Percentiles rank a stretch among this genome's conserved stretches.
These are phyloP conservation scores for Agrypnus murinus DNA, from an alignment of 2,888 invertebrate species.

Conservation along the genomic window DNA sequence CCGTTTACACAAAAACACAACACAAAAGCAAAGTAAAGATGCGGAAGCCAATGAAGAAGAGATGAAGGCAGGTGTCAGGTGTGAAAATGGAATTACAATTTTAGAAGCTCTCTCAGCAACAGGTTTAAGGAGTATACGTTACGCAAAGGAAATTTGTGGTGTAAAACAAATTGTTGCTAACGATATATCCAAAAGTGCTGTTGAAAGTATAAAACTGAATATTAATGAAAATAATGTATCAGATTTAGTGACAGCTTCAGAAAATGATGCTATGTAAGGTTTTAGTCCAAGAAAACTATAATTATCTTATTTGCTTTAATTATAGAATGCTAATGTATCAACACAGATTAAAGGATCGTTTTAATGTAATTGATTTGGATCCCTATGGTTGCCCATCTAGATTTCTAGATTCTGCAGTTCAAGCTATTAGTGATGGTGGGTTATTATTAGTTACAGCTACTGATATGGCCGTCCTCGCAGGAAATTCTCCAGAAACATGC, in stretches of 20 bases:
- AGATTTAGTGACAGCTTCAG: constrained; percentile 82
- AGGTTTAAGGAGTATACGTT: constrained; percentile 95
- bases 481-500: constrained; percentile 96
- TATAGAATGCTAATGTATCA: constrained; percentile 89
- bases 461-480: constrained; percentile 96
- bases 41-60: constrained; percentile 13
- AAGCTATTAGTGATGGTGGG: constrained; percentile 87
- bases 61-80: constrained; percentile 54
- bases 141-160: constrained; percentile 94
- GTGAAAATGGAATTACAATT: constrained; percentile 78
- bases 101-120: constrained; percentile 97
- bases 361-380: constrained; percentile 95
- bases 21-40: background rate
- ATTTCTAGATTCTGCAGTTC: constrained; percentile 93
- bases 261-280: constrained; percentile 91
- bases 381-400: constrained; percentile 97
- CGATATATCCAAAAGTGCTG: constrained; percentile 90
- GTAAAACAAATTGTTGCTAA: constrained; percentile 90
- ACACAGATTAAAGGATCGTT: constrained; percentile 78
- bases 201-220: constrained; percentile 89
- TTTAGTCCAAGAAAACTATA: background rate
- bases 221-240: constrained; percentile 84
- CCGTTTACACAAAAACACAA: no score
- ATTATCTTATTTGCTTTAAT: constrained; percentile 55
- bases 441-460: constrained; percentile 96